phyloP scores from a whole-genome alignment of 2,113 vertebrate genomes.

The Sialia sialis region DNA sequence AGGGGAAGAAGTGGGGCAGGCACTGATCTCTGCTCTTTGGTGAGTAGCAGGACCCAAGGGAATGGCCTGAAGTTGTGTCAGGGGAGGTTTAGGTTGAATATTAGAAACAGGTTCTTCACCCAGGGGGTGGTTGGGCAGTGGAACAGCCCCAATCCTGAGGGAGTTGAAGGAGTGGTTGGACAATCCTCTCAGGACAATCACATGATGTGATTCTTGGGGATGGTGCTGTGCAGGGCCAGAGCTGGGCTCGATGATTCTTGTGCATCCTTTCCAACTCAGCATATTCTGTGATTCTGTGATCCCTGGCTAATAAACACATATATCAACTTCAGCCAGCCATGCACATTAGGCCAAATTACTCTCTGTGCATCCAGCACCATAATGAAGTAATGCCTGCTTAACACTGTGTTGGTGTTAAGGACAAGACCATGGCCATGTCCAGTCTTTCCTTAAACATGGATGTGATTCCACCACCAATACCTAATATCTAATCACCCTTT shows the following conservation, averaged over 20 bases:
- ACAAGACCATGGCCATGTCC: neutral
- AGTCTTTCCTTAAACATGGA: neutral
- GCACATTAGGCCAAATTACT: neutral
- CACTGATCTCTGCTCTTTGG: neutral
- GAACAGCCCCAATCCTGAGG: neutral
- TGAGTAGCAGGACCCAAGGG: neutral
- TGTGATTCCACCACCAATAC: too few relatives aligned
- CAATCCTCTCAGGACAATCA: neutral
- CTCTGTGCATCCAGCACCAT: fast-evolving
- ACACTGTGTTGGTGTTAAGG: neutral
- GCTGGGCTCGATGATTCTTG: neutral
- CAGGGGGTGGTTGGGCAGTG: neutral
- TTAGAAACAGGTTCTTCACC: neutral
- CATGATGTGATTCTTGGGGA: neutral
- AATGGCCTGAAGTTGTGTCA: neutral
- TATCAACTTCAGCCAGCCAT: neutral
- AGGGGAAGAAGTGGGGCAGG: neutral
- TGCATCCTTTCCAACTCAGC: neutral
- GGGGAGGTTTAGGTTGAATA: neutral
- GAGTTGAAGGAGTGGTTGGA: neutral
- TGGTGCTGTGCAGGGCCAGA: neutral
- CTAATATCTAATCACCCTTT: too few relatives aligned
- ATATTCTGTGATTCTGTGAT: neutral
- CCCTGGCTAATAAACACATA: neutral
- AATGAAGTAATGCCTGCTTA: neutral